Evolutionary conservation across 2,113 vertebrate species (phyloP), one percentile per base, ranked within the genome.

Genomic region (Corythoichthys haematopterus): DNA sequence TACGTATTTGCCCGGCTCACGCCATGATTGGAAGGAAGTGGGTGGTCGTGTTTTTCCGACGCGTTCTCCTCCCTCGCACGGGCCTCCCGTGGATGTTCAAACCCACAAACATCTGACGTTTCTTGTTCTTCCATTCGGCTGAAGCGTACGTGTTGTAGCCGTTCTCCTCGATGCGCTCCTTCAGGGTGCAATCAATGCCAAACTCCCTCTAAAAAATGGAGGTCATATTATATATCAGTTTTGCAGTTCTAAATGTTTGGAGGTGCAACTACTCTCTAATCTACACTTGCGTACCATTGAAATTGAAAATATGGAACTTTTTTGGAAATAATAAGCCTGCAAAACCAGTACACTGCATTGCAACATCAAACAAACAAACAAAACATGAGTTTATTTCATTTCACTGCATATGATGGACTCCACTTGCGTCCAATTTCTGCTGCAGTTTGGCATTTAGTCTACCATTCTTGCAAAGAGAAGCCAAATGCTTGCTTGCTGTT

Each of bases 111-210:
- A 99, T 98, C 86, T 96, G 94, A 64, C 93, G 92, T 80, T 94
- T 95, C 9, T 94, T 96, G 84, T 95, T 94, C 81, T 91, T 95
- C 96, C 96, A 98, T 84, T 93, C 90, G 28, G 95, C 94, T 2
- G 96, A 98, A 0, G 97, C 95, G 0, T 99, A 99, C 1, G 97
- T 99, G 79, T 99, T 99, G 85, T 99, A 99, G 70, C 97, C 96
- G 2, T 98, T 99, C 91, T 99, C 97, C 88, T 99, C 95, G 76
- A 99, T 99, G 48, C 97, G 91, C 82, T 99, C 97, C 85, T 96
- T 98, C 86, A 99, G 83, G 72, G 93, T 95, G 89, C 97, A 99
- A 88, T 99, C 95, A 1, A 90, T 89, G 53, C 94, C 94, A 66
- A 95, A 98, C 58, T 95, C 94, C 67, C 93, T 96, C 97, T 99